phyloP scores from a whole-genome alignment of 2,888 invertebrate species.

The Euplagia quadripunctaria region DNA sequence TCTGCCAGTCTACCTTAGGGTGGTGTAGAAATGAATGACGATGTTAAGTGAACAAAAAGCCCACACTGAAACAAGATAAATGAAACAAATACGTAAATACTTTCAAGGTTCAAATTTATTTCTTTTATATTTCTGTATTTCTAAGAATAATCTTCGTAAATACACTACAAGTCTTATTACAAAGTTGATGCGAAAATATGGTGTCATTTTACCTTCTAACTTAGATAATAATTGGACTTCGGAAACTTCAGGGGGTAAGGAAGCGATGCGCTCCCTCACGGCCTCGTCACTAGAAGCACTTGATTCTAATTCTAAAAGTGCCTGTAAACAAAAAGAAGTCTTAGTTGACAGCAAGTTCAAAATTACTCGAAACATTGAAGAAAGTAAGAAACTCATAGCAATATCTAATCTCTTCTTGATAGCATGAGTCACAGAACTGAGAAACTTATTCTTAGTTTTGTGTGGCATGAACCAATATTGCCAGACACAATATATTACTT shows the following conservation, averaged over 20 bases:
- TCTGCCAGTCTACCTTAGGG: no score
- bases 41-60: constrained; percentile 11
- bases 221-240: constrained; percentile 95
- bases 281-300: constrained; percentile 98
- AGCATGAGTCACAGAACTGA: no score
- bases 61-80: constrained; percentile 32
- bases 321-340: constrained; percentile 68
- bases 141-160: constrained; percentile 21
- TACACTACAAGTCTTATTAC: constrained; percentile 33
- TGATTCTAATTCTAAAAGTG: constrained; percentile 94
- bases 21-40: background rate
- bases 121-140: constrained; percentile 23
- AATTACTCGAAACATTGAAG: background rate
- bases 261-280: constrained; percentile 97
- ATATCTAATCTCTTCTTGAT: no score
- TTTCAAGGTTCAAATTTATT: constrained; percentile 23
- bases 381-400: background rate
- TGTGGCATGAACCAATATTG: no score
- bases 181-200: constrained; percentile 48
- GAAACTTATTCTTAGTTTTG: no score
- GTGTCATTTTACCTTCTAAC: constrained; percentile 90
- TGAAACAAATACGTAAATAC: constrained; percentile 45
- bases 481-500: no score
- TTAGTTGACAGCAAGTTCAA: background rate
- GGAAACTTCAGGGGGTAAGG: constrained; percentile 97